Base-by-base conservation (phyloP, 2,113 vertebrate species). In the Nothoprocta perdicaria region DNA sequence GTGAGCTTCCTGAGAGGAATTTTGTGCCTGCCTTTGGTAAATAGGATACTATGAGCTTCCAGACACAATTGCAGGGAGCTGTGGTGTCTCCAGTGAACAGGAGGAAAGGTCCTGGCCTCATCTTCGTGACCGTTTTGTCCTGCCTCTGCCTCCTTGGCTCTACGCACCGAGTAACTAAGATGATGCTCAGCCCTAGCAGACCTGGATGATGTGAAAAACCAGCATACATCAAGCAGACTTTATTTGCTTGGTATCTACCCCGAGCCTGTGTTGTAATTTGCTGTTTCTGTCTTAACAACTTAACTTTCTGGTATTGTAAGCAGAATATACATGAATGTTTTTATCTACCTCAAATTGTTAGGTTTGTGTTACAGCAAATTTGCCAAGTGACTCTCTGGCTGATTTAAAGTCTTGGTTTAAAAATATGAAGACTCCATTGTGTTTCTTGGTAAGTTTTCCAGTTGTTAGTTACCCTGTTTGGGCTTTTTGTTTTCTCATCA, bases 81-180 rank as follows among this genome's bases (percentile, higher is more conserved):
- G 43, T n/a, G 52, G 18, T 8, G 6, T 57, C 22, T 58, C 8
- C 43, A 31, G 61, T 2, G 15, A 41, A 41, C 6, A 13, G 75
- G 48, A 5, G 3, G 48, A 79, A n/a, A 17, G 26, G 27, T 65
- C 43, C 40, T 38, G 35, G 35, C 35, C 35, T 75, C 26, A 15
- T 1, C 4, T 21, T 3, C 29, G 23, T 38, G 46, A 76, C 8
- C 1, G 0, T 75, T 81, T 67, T 29, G 9, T 14, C 7, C 33
- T 35, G 35, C 3, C 17, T 41, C 23, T 78, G 55, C 31, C 21
- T 67, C 68, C n/a, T 27, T 33, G 50, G 40, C 63, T 24, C 43
- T 24, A 8, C 12, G 15, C 12, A 9, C 31, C 60, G 45, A 45
- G 27, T 53, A 68, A 9, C 53, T 55, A 3, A 21, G 65, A 21